Conservation (phyloP, 2,113 vertebrate species). For the Crotalus viridis region DNA sequence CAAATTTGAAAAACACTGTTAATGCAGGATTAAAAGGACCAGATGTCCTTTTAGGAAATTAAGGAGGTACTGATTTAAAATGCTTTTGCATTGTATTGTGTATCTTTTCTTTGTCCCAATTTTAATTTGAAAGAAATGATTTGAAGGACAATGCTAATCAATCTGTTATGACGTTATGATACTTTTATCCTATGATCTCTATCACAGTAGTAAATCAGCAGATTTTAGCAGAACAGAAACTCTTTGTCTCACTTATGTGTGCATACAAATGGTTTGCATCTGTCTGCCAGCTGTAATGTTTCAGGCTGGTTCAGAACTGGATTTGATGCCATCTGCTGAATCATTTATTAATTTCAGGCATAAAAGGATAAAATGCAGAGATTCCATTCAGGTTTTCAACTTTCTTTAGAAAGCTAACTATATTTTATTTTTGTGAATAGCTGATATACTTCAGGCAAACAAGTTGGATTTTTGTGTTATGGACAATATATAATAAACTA, state of each 20-base stretch:
- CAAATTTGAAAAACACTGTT: background rate
- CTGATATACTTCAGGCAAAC: background rate
- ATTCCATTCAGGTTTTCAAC: slow-evolving; percentile 6
- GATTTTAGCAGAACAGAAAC: slow-evolving; percentile 11
- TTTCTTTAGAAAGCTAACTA: slow-evolving; percentile 21
- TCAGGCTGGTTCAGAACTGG: slow-evolving; percentile 19
- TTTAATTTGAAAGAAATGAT: background rate
- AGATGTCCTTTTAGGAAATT: background rate
- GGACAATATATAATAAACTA: background rate
- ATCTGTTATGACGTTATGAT: background rate
- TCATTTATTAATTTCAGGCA: background rate
- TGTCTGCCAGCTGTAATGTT: background rate
- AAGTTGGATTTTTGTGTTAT: background rate
- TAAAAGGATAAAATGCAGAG: background rate
- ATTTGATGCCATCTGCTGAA: slow-evolving; percentile 17
- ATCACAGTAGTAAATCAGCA: background rate
- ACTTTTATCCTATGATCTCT: background rate
- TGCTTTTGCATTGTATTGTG: background rate
- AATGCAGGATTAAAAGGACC: background rate
- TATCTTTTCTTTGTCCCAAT: background rate
- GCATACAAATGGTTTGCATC: background rate
- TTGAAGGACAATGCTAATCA: background rate
- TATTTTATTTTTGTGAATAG: slow-evolving; percentile 2
- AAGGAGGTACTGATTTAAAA: background rate
- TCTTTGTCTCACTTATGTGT: slow-evolving; percentile 17